Evolutionary conservation across 2,113 vertebrate genomes (phyloP), one percentile per base, ranked within the genome.

Genomic region (Scolopax mira): DNA sequence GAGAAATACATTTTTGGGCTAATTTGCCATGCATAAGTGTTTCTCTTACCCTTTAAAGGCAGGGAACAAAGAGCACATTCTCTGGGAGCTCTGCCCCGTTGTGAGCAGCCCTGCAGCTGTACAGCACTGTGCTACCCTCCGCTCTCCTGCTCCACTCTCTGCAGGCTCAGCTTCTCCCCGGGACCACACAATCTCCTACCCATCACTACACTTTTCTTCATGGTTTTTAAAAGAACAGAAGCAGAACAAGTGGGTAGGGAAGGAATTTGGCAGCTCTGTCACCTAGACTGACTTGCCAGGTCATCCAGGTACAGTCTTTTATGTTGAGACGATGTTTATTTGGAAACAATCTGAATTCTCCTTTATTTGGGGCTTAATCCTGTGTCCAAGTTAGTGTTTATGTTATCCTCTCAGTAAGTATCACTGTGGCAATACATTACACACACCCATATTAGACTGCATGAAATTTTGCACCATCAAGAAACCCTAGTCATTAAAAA

Each of bases 1-100:
- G 98, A 98, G 98, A 98, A 98, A 98, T 98, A 98, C 98, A 98
- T 98, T 98, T 98, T 98, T 98, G 98, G 98, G 97, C 98, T 98
- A 98, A 98, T 98, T 98, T 98, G 98, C 98, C 98, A 98, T 98
- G 98, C 98, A 98, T 98, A 98, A 98, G 98, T 98, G 98, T 98
- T 98, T 98, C 98, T 98, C 98, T 98, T 98, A 98, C 97, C 98
- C 98, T 98, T 98, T 98, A 98, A 98, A 98, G 97, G 95, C 97
- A 39, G 93, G 95, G 96, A 98, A 98, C 98, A 98, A 98, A 98
- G 98, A 97, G 95, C 83, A 93, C 97, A 98, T 98, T 98, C 97
- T 98, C 96, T 39, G 57, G 72, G 91, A 81, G 23, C 96, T 97
- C 97, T 96, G 97, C 97, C 97, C 97, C 97, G 98, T 98, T 98